Conservation (phyloP, 2,797 vertebrate genomes). For the Sciurus vulgaris region DNA sequence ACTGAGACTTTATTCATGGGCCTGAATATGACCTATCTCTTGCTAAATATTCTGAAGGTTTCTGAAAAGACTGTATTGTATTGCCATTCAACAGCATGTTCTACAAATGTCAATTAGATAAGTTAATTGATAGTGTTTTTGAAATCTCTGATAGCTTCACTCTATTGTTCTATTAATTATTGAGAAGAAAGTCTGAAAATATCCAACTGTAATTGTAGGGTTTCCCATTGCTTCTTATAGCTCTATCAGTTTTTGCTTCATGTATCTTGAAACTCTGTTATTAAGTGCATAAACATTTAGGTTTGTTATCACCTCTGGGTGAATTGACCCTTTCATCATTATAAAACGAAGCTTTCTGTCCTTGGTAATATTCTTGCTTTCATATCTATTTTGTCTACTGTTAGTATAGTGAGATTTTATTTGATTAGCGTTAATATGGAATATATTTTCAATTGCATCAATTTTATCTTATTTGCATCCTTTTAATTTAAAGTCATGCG, state of each 20-base stretch:
- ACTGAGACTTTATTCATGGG: background rate
- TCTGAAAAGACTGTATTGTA: background rate
- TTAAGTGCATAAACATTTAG: background rate
- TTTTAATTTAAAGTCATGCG: background rate
- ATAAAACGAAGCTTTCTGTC: background rate
- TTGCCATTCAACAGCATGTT: background rate
- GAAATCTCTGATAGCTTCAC: background rate
- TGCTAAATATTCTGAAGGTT: background rate
- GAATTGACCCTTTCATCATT: background rate
- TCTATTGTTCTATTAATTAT: conserved; percentile 34
- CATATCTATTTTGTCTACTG: background rate
- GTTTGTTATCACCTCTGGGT: background rate
- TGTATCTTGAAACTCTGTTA: background rate
- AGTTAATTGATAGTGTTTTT: background rate
- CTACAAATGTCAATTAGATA: background rate
- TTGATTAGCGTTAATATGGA: background rate
- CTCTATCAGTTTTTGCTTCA: conserved; percentile 21
- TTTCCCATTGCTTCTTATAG: background rate
- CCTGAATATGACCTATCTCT: background rate
- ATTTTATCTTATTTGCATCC: background rate
- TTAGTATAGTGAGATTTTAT: background rate
- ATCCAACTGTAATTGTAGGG: background rate
- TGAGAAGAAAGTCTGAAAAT: background rate
- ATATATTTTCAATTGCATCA: background rate
- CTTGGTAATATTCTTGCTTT: background rate